These are phyloP conservation scores for Oryzias sinensis DNA, from an alignment of 2,797 vertebrate species.

Conservation along the genomic window DNA sequence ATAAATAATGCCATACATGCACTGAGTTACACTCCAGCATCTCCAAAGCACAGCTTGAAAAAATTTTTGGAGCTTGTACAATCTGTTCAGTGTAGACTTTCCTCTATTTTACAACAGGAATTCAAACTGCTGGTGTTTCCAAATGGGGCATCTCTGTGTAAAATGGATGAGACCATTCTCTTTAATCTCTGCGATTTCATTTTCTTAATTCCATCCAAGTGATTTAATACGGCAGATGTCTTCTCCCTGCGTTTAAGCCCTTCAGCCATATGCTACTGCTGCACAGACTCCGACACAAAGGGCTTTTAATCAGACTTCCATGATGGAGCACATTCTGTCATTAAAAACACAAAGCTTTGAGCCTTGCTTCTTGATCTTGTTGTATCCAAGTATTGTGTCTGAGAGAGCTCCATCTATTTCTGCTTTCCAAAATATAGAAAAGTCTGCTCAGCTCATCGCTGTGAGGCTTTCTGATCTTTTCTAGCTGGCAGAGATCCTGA, in stretches of 20 bases:
- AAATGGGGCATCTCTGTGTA: constrained; percentile 29
- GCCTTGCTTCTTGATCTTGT: constrained; percentile 8
- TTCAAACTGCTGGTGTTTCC: constrained; percentile 16
- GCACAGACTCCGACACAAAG: constrained; percentile 39
- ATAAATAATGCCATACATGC: neutral
- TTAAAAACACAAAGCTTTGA: constrained; percentile 45
- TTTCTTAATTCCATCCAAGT: constrained; percentile 31
- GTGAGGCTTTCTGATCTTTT: constrained; percentile 24
- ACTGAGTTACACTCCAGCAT: neutral
- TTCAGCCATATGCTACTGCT: constrained; percentile 53
- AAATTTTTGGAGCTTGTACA: neutral
- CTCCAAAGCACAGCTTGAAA: neutral
- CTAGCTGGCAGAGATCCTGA: constrained; percentile 6
- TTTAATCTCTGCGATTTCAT: constrained; percentile 59
- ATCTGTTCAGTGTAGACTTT: neutral
- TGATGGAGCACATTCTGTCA: constrained; percentile 58
- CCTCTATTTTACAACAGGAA: constrained; percentile 12
- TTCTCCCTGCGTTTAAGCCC: constrained; percentile 48
- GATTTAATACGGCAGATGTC: constrained; percentile 54
- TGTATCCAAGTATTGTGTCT: constrained; percentile 18
- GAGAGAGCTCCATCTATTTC: constrained; percentile 10
- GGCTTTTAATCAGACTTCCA: constrained; percentile 61
- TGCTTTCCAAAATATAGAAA: constrained; percentile 1
- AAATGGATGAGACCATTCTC: constrained; percentile 30
- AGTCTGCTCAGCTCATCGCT: constrained; percentile 16